Conservation (phyloP, 2,888 invertebrate species). For the Pediacus dermestoides region DNA sequence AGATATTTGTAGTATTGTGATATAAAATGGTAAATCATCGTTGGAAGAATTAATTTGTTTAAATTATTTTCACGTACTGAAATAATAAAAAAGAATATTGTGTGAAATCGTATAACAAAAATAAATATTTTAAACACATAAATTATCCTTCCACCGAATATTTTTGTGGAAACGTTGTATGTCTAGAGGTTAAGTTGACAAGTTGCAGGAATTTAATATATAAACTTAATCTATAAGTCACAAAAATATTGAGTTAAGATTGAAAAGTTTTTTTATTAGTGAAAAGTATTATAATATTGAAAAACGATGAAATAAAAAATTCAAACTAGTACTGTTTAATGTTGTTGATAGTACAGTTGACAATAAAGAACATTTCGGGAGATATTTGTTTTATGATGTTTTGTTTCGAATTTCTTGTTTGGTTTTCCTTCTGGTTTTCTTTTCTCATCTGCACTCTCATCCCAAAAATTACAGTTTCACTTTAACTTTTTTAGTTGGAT, state of each 20-base stretch:
- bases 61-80: conserved; percentile 12
- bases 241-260: conserved; percentile 48
- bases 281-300: conserved; percentile 52
- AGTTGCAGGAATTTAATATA: conserved; percentile 46
- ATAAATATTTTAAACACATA: conserved; percentile 3
- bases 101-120: conserved; percentile 10
- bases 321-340: conserved; percentile 51
- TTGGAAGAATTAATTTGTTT: conserved; percentile 24
- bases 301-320: conserved; percentile 52
- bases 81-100: too few relatives aligned
- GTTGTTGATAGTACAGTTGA: conserved; percentile 52
- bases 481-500: conserved; percentile 4
- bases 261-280: conserved; percentile 51
- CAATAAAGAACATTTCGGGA: conserved; percentile 52
- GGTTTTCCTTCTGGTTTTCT: conserved; percentile 3
- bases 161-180: conserved; percentile 48
- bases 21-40: conserved; percentile 12
- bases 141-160: conserved; percentile 31
- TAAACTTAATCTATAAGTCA: conserved; percentile 48
- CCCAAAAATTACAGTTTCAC: conserved; percentile 1
- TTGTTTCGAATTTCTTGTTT: conserved; percentile 8
- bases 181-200: conserved; percentile 44
- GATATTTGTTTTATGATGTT: conserved; percentile 32
- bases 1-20: conserved; percentile 33
- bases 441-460: conserved; percentile 6